Evolutionary conservation across 2,797 vertebrate species (phyloP).

Genomic region (Distichodus sexfasciatus): DNA sequence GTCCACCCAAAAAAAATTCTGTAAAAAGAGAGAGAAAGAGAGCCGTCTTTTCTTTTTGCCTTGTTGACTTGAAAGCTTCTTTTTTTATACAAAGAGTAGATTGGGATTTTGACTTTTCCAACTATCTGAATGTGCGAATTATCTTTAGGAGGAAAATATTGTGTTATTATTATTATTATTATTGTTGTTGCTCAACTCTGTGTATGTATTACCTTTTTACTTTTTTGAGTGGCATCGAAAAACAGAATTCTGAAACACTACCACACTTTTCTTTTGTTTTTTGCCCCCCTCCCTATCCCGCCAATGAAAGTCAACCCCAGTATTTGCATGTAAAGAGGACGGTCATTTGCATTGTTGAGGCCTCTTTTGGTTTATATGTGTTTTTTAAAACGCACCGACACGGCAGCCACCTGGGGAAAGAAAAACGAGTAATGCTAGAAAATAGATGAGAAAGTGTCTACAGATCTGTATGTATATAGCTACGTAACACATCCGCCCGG

Average conservation of each 20-base stretch:
- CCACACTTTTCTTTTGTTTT: slow-evolving; percentile 73
- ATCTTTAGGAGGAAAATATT: slow-evolving; percentile 86
- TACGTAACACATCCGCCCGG: slow-evolving; percentile 88
- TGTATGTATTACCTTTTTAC: slow-evolving; percentile 80
- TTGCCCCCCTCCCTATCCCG: slow-evolving; percentile 80
- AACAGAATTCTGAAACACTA: slow-evolving; percentile 82
- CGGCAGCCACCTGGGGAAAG: slow-evolving; percentile 76
- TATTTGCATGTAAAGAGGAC: slow-evolving; percentile 92
- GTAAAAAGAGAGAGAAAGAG: too few relatives aligned
- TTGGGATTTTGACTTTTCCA: slow-evolving; percentile 92
- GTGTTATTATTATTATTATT: slow-evolving; percentile 58
- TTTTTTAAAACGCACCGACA: slow-evolving; percentile 84
- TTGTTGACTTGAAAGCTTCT: slow-evolving; percentile 93
- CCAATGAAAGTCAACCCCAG: slow-evolving; percentile 85
- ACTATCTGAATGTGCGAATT: slow-evolving; percentile 91
- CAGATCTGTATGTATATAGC: slow-evolving; percentile 98
- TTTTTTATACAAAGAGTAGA: slow-evolving; percentile 86
- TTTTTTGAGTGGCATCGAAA: slow-evolving; percentile 82
- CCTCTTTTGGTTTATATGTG: slow-evolving; percentile 81
- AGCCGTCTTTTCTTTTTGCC: slow-evolving; percentile 78
- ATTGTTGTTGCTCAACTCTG: slow-evolving; percentile 77
- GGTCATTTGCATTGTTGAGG: slow-evolving; percentile 80
- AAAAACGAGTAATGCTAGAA: slow-evolving; percentile 15
- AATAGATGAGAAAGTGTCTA: slow-evolving; percentile 25
- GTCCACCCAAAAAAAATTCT: slow-evolving; percentile 83